Conservation (phyloP, 2,113 vertebrate species). For the Tupaia tana region DNA sequence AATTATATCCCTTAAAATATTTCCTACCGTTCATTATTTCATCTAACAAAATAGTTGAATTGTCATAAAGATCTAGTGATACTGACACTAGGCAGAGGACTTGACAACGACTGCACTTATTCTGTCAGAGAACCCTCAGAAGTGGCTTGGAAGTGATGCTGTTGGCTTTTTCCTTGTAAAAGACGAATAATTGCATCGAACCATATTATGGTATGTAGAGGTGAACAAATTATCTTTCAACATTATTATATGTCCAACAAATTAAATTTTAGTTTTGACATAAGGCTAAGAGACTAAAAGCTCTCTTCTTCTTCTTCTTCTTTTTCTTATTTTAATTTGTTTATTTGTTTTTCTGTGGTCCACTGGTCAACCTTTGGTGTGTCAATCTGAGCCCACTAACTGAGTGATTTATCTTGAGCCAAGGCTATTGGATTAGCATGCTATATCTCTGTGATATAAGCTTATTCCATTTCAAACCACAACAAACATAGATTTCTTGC, state of each 20-base stretch:
- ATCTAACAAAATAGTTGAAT: neutral
- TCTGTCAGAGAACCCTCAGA: neutral
- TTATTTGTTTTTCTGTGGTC: neutral
- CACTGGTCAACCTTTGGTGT: neutral
- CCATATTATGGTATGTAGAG: neutral
- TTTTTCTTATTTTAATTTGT: too few relatives aligned
- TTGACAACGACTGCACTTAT: neutral
- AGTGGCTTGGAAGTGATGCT: neutral
- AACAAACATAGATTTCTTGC: slow-evolving; percentile 53
- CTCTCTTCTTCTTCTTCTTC: neutral
- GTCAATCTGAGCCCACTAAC: slow-evolving; percentile 51
- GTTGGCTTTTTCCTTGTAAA: neutral
- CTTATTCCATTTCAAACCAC: slow-evolving; percentile 21
- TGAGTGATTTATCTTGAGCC: slow-evolving; percentile 40
- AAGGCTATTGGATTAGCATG: neutral
- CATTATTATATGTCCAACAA: slow-evolving; percentile 44
- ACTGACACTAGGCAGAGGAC: neutral
- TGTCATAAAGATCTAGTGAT: neutral
- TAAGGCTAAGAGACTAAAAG: slow-evolving; percentile 41
- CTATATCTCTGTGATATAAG: neutral
- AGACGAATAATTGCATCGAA: slow-evolving; percentile 17
- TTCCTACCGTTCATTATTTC: neutral
- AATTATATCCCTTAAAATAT: neutral
- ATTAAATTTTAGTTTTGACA: slow-evolving; percentile 56
- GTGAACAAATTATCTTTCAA: slow-evolving; percentile 45